A percentile compares a stretch with the other conserved stretches of the same genome.
Conservation (phyloP, 2,113 vertebrate species). For the Ibidorhyncha struthersii region DNA sequence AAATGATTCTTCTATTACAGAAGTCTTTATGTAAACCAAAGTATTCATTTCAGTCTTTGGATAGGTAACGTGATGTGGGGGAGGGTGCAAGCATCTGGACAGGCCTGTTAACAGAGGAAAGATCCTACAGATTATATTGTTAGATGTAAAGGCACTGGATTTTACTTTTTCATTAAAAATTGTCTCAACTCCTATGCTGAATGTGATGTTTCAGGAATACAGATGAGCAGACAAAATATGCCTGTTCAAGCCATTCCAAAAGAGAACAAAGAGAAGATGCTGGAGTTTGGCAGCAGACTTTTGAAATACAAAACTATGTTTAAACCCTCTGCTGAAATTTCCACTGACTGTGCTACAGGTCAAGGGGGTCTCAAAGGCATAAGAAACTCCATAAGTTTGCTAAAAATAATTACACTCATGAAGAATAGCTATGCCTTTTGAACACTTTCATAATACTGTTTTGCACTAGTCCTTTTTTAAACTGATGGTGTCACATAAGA, state of each 20-base stretch:
- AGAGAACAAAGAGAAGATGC: background rate
- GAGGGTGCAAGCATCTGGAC: background rate
- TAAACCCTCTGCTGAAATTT: background rate
- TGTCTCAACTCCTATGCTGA: background rate
- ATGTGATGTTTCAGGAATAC: background rate
- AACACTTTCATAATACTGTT: background rate
- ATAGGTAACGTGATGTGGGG: background rate
- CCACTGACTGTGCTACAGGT: background rate
- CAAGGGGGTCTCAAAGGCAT: background rate
- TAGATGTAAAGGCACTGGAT: background rate
- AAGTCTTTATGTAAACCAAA: background rate
- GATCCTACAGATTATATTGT: background rate
- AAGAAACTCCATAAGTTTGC: background rate
- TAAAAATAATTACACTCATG: background rate
- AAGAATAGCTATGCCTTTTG: background rate
- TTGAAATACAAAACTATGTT: background rate
- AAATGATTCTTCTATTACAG: background rate
- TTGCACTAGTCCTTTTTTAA: background rate
- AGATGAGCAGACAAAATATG: background rate
- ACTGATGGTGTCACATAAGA: background rate
- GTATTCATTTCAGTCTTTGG: constrained; percentile 9
- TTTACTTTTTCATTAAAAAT: background rate
- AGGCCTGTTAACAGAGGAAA: background rate
- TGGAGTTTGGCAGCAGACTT: background rate
- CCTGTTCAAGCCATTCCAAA: background rate